phyloP scores from a whole-genome alignment of 2,888 invertebrate genomes.

The Acanthosoma haemorrhoidale region DNA sequence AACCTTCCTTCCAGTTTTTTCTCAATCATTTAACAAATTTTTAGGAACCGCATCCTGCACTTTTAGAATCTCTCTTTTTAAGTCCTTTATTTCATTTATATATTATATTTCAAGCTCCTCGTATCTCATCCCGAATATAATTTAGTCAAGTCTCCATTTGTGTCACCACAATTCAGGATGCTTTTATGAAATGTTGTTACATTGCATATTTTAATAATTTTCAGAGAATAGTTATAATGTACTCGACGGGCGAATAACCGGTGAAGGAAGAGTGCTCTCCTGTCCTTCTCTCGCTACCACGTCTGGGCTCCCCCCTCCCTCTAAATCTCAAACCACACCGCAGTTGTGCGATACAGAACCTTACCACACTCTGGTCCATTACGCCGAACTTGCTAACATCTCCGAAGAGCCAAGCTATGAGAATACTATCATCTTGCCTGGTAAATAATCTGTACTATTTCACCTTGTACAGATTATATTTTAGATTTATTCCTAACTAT shows the following conservation, averaged over 20 bases:
- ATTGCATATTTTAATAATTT: neutral
- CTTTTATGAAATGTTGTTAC: too few relatives aligned
- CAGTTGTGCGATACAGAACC: conserved; percentile 37
- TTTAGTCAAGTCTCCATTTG: too few relatives aligned
- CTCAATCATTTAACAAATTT: too few relatives aligned
- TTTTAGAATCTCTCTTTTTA: neutral
- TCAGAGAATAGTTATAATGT: conserved; percentile 16
- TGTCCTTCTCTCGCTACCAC: conserved; percentile 38
- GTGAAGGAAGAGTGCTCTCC: conserved; percentile 32
- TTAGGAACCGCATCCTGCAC: too few relatives aligned
- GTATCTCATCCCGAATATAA: too few relatives aligned
- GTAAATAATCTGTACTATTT: conserved; percentile 40
- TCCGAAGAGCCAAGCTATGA: conserved; percentile 52
- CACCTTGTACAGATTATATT: neutral
- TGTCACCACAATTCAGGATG: too few relatives aligned
- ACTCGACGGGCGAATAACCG: conserved; percentile 10
- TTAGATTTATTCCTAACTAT: neutral
- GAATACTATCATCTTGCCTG: conserved; percentile 51
- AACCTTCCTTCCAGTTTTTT: too few relatives aligned
- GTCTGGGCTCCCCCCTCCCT: conserved; percentile 35
- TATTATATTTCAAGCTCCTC: too few relatives aligned
- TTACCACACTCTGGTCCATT: conserved; percentile 40
- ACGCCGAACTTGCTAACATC: conserved; percentile 44
- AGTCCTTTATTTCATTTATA: neutral
- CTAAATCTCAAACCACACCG: conserved; percentile 39